A percentile compares a stretch with the other conserved stretches of the same genome.
These are phyloP conservation scores for Saccostrea echinata DNA, from an alignment of 1,140 invertebrate species.

Conservation along the genomic window DNA sequence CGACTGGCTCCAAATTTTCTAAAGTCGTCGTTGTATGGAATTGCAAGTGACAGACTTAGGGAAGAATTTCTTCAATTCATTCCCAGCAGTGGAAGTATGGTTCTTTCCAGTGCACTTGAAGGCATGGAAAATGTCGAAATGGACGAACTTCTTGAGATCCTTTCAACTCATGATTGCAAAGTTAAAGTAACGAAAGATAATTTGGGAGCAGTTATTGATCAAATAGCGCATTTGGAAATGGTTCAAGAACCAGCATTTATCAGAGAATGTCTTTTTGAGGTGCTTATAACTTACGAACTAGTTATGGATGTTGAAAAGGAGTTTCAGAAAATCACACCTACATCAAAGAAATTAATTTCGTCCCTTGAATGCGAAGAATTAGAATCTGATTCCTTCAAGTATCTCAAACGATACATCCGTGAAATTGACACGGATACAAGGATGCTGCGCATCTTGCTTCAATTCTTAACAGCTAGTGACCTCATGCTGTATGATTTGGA, in stretches of 20 bases:
- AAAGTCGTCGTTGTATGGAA: background rate
- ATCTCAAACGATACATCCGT: no score
- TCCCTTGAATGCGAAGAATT: background rate
- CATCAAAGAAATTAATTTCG: background rate
- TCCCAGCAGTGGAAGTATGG: slow-evolving; percentile 27
- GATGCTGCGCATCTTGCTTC: no score
- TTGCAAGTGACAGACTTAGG: background rate
- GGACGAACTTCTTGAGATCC: slow-evolving; percentile 49
- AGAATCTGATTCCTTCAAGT: no score
- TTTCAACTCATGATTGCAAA: slow-evolving; percentile 25
- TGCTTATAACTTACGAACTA: slow-evolving; percentile 47
- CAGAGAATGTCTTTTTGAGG: slow-evolving; percentile 55
- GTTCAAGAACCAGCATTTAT: slow-evolving; percentile 52
- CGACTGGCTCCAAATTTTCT: slow-evolving; percentile 43
- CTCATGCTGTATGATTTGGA: no score
- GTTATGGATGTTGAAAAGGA: background rate
- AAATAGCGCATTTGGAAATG: slow-evolving; percentile 55
- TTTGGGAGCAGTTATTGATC: no score
- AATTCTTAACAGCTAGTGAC: no score
- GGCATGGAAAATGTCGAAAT: slow-evolving; percentile 36
- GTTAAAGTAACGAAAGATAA: slow-evolving; percentile 28
- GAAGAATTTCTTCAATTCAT: slow-evolving; percentile 47
- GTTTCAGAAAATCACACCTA: background rate
- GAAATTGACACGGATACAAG: no score
- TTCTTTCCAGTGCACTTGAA: slow-evolving; percentile 41